A percentile compares a stretch with the other conserved stretches of the same genome.
These are phyloP conservation scores for Pocillopora verrucosa DNA, from an alignment of 64 coral and sea anemone species.

Conservation along the genomic window DNA sequence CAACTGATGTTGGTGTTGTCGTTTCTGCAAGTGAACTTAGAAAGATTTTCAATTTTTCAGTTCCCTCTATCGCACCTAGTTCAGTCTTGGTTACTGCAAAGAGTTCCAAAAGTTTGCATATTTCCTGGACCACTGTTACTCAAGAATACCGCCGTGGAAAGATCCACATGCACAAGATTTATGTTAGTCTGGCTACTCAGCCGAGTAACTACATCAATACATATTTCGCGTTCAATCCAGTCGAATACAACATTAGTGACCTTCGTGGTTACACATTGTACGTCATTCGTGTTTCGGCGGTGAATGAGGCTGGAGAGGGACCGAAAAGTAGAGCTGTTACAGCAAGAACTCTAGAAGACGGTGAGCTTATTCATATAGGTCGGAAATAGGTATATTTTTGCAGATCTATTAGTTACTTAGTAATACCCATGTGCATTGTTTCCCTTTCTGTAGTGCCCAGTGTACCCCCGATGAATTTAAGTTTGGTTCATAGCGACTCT, in stretches of 20 bases:
- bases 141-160: not conserved
- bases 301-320: not conserved
- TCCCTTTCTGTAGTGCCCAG: not conserved
- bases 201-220: not conserved
- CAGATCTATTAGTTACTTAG: no score
- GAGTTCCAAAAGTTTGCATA: not conserved
- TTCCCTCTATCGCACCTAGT: not conserved
- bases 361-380: not conserved
- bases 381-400: no score
- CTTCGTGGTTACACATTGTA: conserved; percentile 1
- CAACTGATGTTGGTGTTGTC: no score
- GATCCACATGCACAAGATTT: not conserved
- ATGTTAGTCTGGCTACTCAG: not conserved
- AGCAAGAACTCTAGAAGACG: conserved; percentile 5
- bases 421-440: not conserved
- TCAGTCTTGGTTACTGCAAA: not conserved
- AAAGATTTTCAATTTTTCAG: not conserved
- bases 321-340: not conserved
- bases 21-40: no score
- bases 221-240: not conserved
- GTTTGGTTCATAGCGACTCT: not conserved
- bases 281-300: not conserved
- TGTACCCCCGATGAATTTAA: not conserved
- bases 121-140: not conserved
- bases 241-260: not conserved